Evolutionary conservation across 2,888 invertebrate genomes (phyloP).

Genomic region (Monochamus alternatus): DNA sequence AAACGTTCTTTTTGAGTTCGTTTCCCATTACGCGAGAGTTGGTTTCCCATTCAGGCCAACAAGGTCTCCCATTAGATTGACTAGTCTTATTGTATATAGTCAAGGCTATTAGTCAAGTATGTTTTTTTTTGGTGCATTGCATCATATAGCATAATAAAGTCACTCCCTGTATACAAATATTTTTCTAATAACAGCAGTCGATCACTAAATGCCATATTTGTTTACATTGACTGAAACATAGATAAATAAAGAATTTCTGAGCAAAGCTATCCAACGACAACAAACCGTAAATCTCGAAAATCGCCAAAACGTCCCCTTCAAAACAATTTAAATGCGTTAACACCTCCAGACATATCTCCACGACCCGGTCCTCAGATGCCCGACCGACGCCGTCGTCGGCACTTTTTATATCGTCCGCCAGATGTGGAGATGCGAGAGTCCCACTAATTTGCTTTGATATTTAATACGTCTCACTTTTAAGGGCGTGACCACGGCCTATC

Average conservation of each 20-base stretch:
- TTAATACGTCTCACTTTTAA: constrained; percentile 50
- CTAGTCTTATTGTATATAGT: too few relatives aligned
- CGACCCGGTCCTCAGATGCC: constrained; percentile 34
- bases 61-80: too few relatives aligned
- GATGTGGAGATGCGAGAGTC: constrained; percentile 49
- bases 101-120: too few relatives aligned
- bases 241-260: not conserved
- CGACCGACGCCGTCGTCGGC: constrained; percentile 43
- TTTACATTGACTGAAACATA: not conserved
- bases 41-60: too few relatives aligned
- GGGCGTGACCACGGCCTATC: constrained; percentile 57
- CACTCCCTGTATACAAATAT: not conserved
- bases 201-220: not conserved
- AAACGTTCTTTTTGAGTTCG: too few relatives aligned
- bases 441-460: constrained; percentile 60
- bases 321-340: constrained; percentile 53
- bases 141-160: too few relatives aligned
- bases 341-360: constrained; percentile 50
- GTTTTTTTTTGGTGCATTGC: too few relatives aligned
- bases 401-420: constrained; percentile 48
- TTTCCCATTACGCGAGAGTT: too few relatives aligned
- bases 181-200: not conserved
- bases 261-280: constrained; percentile 1
- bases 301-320: constrained; percentile 31
- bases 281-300: constrained; percentile 29